A percentile compares a stretch with the other conserved stretches of the same genome.
Conservation (phyloP, 1,140 invertebrate species). For the Cardiocondyla obscurior region DNA sequence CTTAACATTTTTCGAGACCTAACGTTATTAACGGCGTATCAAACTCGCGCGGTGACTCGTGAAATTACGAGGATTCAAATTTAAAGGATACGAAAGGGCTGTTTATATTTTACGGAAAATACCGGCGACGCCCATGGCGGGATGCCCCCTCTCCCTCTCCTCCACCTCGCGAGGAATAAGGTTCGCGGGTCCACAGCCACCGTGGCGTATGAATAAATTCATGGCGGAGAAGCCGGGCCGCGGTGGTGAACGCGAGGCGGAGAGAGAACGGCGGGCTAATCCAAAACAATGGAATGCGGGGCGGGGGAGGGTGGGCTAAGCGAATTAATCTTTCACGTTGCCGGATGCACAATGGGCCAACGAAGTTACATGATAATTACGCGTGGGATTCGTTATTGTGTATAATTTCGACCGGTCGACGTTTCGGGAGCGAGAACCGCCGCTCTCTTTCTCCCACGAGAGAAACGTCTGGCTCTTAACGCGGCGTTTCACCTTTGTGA, state of each 20-base stretch:
- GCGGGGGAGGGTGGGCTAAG: conserved; percentile 63
- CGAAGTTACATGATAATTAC: conserved; percentile 75
- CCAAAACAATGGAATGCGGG: conserved; percentile 73
- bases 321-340: conserved; percentile 76
- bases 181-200: conserved; percentile 55
- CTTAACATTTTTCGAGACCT: not conserved
- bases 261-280: conserved; percentile 62
- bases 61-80: not conserved
- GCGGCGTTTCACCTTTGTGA: conserved; percentile 33
- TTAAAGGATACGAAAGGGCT: conserved; percentile 10
- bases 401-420: conserved; percentile 60
- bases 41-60: not conserved
- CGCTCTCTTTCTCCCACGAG: conserved; percentile 23
- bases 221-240: conserved; percentile 58
- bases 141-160: too few relatives aligned
- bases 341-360: conserved; percentile 70
- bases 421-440: conserved; percentile 52
- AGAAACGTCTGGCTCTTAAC: conserved; percentile 56
- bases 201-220: conserved; percentile 71
- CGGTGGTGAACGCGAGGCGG: not conserved
- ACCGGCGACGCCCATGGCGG: conserved; percentile 9
- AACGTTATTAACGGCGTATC: not conserved
- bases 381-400: conserved; percentile 71
- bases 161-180: conserved; percentile 66
- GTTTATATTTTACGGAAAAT: not conserved